Conservation (phyloP, 2,888 invertebrate species). For the Euzetes globulus region DNA sequence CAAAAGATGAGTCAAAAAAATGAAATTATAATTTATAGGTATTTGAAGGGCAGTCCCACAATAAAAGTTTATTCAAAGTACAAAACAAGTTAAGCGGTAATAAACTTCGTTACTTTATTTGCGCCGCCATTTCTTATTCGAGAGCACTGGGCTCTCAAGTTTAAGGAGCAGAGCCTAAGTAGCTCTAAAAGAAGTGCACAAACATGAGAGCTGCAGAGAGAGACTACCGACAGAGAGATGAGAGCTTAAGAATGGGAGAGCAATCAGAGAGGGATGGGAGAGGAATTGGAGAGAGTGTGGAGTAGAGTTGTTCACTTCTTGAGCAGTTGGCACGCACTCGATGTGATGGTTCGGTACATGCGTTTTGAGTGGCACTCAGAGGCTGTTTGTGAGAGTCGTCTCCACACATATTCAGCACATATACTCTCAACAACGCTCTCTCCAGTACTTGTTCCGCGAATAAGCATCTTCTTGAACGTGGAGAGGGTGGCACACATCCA, state of each 20-base stretch:
- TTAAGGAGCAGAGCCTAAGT: conserved; percentile 7
- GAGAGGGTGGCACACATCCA: conserved; percentile 29
- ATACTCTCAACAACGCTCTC: not conserved
- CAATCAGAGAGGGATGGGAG: not conserved
- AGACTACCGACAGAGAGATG: not conserved
- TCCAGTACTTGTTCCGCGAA: conserved; percentile 22
- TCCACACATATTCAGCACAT: not conserved
- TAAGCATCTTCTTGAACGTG: conserved; percentile 25
- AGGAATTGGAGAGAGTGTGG: not conserved
- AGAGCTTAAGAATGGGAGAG: not conserved
- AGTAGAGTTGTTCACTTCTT: conserved; percentile 28
- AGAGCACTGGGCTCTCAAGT: conserved; percentile 3
- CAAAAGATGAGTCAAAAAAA: not conserved
- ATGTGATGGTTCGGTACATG: conserved; percentile 24
- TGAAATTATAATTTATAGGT: conserved; percentile 2
- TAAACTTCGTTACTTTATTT: conserved; percentile 19
- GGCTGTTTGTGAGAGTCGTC: conserved; percentile 15
- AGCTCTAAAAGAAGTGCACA: conserved; percentile 10
- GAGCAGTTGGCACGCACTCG: conserved; percentile 26
- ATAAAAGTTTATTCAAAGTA: not conserved
- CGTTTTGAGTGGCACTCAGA: conserved; percentile 28
- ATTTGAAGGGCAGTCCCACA: not conserved
- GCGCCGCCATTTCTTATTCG: conserved; percentile 9
- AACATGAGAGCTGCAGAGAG: not conserved
- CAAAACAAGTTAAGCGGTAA: conserved; percentile 12